Conservation (phyloP, 2,888 invertebrate genomes). For the Bellardia pandia region DNA sequence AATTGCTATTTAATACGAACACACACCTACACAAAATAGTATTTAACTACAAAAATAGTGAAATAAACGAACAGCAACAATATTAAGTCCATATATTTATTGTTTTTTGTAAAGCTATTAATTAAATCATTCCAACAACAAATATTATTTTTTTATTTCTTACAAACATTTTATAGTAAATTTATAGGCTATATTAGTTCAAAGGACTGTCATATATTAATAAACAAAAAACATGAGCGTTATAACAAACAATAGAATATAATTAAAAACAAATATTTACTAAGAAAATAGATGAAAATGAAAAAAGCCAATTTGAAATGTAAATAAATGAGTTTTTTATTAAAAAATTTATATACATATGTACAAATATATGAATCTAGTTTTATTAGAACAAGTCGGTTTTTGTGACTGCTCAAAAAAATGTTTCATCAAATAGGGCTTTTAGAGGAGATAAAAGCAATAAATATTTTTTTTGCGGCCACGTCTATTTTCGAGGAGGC, state of each 20-base stretch:
- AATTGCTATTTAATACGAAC: constrained; percentile 10
- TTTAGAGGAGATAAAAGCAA: too few species aligned
- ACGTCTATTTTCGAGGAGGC: too few species aligned
- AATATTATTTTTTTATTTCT: constrained; percentile 1
- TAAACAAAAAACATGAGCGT: background rate
- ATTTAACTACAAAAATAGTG: background rate
- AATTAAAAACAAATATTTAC: constrained; percentile 37
- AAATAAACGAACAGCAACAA: background rate
- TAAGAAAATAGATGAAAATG: constrained; percentile 27
- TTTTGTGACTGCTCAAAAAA: too few species aligned
- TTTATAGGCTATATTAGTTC: constrained; percentile 24
- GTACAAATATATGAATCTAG: too few species aligned
- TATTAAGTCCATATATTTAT: constrained; percentile 51
- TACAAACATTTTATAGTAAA: constrained; percentile 16
- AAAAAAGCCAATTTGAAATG: constrained; percentile 54
- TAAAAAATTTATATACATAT: background rate
- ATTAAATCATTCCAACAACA: constrained; percentile 60
- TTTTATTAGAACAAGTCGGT: too few species aligned
- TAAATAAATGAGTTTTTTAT: constrained; percentile 67
- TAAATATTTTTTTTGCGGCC: too few species aligned
- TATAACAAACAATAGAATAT: constrained; percentile 13
- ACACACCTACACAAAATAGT: background rate
- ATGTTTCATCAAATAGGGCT: too few species aligned
- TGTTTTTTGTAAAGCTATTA: constrained; percentile 37
- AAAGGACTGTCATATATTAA: constrained; percentile 45